Evolutionary conservation across 2,888 invertebrate species (phyloP).

Genomic region (Sclerodermus sp.): DNA sequence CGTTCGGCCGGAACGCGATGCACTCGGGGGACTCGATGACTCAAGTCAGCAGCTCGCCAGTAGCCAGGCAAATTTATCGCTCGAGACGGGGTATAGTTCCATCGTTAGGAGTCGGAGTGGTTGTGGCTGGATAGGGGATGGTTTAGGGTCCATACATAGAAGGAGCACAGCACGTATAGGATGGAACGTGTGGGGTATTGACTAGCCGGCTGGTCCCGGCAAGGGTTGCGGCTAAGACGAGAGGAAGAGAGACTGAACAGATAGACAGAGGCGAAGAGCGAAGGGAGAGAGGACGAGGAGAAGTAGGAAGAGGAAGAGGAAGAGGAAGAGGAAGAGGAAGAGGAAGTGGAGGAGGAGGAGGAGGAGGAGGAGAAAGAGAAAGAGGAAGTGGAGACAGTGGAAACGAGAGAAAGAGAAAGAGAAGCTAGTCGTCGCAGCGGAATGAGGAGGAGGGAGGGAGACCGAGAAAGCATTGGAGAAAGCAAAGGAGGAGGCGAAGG

Average conservation of each 20-base stretch:
- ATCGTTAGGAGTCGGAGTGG: constrained; percentile 42
- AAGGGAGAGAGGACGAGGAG: constrained; percentile 16
- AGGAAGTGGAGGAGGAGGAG: no score
- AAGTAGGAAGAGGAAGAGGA: constrained; percentile 20
- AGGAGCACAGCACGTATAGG: constrained; percentile 43
- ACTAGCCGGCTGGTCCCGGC: constrained; percentile 51
- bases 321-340: no score
- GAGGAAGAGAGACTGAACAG: constrained; percentile 25
- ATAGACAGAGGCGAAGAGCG: constrained; percentile 22
- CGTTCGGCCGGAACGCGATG: constrained; percentile 8
- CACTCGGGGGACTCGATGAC: constrained; percentile 23
- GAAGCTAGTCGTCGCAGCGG: constrained; percentile 22
- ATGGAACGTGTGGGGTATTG: constrained; percentile 53
- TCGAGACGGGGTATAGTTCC: constrained; percentile 41
- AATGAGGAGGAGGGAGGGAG: constrained; percentile 16
- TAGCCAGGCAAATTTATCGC: constrained; percentile 50
- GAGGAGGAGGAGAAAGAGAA: constrained; percentile 16
- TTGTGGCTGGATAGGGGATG: constrained; percentile 38
- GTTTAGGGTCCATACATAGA: constrained; percentile 44
- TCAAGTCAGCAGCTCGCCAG: constrained; percentile 43
- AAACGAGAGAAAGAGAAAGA: constrained; percentile 14
- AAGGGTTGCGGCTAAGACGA: constrained; percentile 56
- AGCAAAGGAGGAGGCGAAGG: constrained; percentile 14
- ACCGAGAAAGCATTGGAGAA: no score
- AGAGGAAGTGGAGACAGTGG: constrained; percentile 14